These are phyloP conservation scores for Saimiri boliviensis DNA, from an alignment of 2,113 vertebrate species.

Conservation along the genomic window DNA sequence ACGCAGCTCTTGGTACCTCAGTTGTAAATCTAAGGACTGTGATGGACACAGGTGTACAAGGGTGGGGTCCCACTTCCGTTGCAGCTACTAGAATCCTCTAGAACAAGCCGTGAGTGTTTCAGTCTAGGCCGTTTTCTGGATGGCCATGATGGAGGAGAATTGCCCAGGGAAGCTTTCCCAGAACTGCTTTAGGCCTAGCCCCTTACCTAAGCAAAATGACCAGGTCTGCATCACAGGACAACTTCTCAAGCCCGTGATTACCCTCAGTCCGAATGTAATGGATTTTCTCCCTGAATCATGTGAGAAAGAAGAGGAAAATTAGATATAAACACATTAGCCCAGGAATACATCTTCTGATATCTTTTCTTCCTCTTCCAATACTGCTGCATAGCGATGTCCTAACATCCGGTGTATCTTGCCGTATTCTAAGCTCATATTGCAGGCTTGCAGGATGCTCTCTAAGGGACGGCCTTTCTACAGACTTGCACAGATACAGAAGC, in stretches of 20 bases:
- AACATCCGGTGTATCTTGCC: background rate
- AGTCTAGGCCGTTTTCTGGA: background rate
- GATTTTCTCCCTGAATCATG: slow-evolving; percentile 94
- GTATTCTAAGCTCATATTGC: background rate
- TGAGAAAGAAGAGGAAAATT: slow-evolving; percentile 32
- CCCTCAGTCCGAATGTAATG: slow-evolving; percentile 98
- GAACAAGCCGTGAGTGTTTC: background rate
- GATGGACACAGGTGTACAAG: background rate
- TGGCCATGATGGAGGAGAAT: background rate
- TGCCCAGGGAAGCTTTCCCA: background rate
- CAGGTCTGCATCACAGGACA: slow-evolving; percentile 98
- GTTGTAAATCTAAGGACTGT: background rate
- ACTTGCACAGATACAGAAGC: background rate
- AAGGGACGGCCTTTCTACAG: background rate
- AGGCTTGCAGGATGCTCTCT: background rate
- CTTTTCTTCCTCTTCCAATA: background rate
- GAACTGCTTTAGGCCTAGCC: background rate
- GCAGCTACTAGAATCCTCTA: background rate
- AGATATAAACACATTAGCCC: background rate
- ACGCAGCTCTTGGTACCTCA: background rate
- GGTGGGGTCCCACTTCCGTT: background rate
- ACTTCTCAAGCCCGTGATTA: slow-evolving; percentile 94
- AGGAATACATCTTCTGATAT: background rate
- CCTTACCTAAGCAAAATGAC: slow-evolving; percentile 97
- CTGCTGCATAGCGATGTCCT: background rate